Conservation (phyloP, 2,113 vertebrate species). For the Copsychus sechellarum region DNA sequence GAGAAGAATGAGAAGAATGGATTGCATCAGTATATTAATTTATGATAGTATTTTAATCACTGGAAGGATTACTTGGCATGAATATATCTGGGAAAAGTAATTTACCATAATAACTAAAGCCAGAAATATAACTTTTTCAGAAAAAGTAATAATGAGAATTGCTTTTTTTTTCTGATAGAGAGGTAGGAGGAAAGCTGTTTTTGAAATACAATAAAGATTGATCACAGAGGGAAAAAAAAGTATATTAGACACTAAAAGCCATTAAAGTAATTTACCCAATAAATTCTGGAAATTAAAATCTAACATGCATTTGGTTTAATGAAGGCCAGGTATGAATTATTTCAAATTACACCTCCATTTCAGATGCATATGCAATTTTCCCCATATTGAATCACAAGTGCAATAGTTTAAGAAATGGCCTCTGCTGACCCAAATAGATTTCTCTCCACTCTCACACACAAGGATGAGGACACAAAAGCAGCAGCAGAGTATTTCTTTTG, state of each 20-base stretch:
- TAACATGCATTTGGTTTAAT: conserved; percentile 10
- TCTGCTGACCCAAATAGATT: conserved; percentile 3
- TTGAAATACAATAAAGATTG: conserved; percentile 44
- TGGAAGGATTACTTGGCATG: not conserved
- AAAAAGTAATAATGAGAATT: conserved; percentile 30
- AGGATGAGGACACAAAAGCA: not conserved
- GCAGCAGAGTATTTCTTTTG: not conserved
- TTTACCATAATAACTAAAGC: conserved; percentile 24
- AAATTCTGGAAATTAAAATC: conserved; percentile 34
- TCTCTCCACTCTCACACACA: not conserved
- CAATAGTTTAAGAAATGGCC: not conserved
- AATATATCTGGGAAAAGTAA: conserved; percentile 5
- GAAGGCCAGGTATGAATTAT: conserved; percentile 29
- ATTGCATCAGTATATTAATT: not conserved
- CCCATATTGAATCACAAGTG: not conserved
- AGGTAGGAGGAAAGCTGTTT: conserved; percentile 18
- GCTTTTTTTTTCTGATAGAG: conserved; percentile 44
- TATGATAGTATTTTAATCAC: conserved; percentile 24
- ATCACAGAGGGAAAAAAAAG: conserved; percentile 30
- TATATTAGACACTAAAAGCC: conserved; percentile 34
- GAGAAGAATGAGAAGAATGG: not conserved
- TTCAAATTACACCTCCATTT: conserved; percentile 16
- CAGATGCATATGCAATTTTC: not conserved
- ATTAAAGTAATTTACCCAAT: conserved; percentile 50
- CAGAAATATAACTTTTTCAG: conserved; percentile 29